Base-by-base conservation (phyloP, 2,113 vertebrate species). In the Perca schrenkii region DNA sequence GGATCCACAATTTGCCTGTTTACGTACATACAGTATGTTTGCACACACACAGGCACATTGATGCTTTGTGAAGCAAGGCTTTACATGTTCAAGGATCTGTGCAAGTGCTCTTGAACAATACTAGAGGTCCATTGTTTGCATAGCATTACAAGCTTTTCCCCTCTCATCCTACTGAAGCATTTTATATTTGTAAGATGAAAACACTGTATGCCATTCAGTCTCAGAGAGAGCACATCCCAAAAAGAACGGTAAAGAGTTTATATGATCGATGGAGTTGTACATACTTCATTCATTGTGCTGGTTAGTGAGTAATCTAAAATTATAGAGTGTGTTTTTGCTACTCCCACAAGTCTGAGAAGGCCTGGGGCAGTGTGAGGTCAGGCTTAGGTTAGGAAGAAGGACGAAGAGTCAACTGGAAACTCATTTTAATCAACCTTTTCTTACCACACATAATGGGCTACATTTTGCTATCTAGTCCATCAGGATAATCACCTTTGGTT, bases 401-500 rank as follows among this genome's bases (percentile, higher is more conserved):
- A 76, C 60, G 56, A 47, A 34, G 77, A 90, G 85, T 91, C 79
- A 78, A 92, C 89, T 88, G 7, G 1, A 85, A 83, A 89, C 62
- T 88, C 67, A 77, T 90, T 92, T 86, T 87, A 92, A 94, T 93
- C 89, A 91, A 89, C 82, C 90, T 88, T 92, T 93, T 79, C 64
- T 77, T 66, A 40, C 53, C 61, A 57, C 82, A 63, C 79, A 90
- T 89, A 93, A 92, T 90, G 54, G 82, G 77, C 49, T 85, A 83
- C 89, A 80, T 87, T 89, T 83, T 87, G 70, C 83, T 84, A 92
- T 91, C 84, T 76, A 93, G 90, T 92, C 90, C 81, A 93, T 94
- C 90, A 67, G 87, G 88, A 92, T 91, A 93, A 93, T 90, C 90
- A 91, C 91, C 87, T 89, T 87, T 89, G 79, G 82, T 87, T 89